Conservation (phyloP, 2,113 vertebrate genomes). For the Buteo buteo region DNA sequence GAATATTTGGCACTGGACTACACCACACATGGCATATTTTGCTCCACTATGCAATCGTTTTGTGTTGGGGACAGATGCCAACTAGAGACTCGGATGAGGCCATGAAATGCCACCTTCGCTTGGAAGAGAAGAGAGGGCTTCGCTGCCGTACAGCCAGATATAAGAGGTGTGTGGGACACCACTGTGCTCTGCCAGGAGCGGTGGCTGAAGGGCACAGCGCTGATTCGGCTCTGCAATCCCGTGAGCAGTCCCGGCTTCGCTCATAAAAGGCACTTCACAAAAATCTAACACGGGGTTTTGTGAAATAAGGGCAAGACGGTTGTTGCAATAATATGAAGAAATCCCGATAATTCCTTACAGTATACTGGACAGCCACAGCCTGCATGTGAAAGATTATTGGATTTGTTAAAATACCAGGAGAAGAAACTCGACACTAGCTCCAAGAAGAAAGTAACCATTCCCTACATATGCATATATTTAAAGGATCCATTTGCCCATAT, state of each 20-base stretch:
- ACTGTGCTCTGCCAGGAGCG: rapidly evolving
- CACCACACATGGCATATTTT: background rate
- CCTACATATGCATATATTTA: slow-evolving; percentile 4
- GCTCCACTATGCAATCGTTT: background rate
- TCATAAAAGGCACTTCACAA: background rate
- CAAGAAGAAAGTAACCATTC: background rate
- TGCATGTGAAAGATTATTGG: background rate
- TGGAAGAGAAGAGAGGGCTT: background rate
- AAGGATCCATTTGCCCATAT: background rate
- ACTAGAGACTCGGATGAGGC: background rate
- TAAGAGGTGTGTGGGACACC: background rate
- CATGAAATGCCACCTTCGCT: rapidly evolving
- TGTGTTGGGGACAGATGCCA: background rate
- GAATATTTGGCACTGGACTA: background rate
- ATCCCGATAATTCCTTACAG: background rate
- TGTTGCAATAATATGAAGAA: background rate
- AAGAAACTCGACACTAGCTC: background rate
- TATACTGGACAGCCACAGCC: background rate
- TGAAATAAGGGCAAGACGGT: background rate
- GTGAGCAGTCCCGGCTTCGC: background rate
- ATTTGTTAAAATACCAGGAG: background rate
- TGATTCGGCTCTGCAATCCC: background rate
- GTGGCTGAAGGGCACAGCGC: background rate
- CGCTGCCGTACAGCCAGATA: background rate
- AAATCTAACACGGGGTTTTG: background rate